Evolutionary conservation across 2,888 invertebrate species (phyloP), one percentile per base, ranked within the genome.

Genomic region (Nebria brevicollis): DNA sequence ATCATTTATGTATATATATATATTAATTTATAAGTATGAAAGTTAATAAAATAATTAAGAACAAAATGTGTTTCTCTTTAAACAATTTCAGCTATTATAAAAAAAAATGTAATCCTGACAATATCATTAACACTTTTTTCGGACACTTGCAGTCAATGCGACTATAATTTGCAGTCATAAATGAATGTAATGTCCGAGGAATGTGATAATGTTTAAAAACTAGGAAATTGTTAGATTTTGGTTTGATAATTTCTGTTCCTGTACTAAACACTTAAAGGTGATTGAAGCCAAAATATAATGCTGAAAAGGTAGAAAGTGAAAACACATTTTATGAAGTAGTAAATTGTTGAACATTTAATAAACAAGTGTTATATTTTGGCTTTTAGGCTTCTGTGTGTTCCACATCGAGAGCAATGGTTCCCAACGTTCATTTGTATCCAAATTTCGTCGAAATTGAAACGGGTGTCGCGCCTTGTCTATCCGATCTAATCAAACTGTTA

Each of bases 401-500:
- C 15, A 72, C 76, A 5, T 81, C 81, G 20, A 64, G 15, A 26
- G 80, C 77, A 13, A 26, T 74, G 20, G 66, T 82, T 75, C 85
- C 83, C 83, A 86, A 66, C 73, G 84, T 85, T 84, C 90, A 91
- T 89, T 89, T 91, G 86, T 90, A 87, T 86, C 92, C 92, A 86
- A 87, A 88, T 84, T 92, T 91, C 89, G 87, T 86, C 83, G 91
- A 91, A 88, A 88, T 92, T 83, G 92, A 92, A 89, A 83, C 77
- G 85, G 91, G 90, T 84, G 72, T 85, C n/a, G 86, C 85, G 15
- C 87, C 87, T 42, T 86, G 84, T 74, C 79, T 84, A 0, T 75
- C 74, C n/a, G 87, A 87, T 26, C 43, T 81, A 15, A 73, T 68
- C 13, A 76, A 43, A 4, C 15, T 81, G 66, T n/a, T 72, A 6